Evolutionary conservation across 2,113 vertebrate species (phyloP).

Genomic region (Chrysochloris asiatica): DNA sequence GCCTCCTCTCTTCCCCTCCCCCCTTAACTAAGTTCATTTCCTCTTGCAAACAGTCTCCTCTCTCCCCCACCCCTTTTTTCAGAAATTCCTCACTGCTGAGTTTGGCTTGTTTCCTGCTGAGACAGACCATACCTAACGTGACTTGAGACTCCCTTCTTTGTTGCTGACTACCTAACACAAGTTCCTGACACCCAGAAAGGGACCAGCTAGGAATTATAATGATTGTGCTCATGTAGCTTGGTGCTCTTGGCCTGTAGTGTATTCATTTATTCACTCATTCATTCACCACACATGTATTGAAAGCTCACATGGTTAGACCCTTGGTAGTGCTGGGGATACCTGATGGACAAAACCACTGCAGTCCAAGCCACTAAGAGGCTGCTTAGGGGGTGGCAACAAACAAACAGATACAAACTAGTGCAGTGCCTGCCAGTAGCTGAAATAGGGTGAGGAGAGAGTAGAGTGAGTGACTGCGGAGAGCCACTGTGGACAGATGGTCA

Average conservation of each 20-base stretch:
- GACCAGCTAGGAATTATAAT: no score
- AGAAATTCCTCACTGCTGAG: no score
- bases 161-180: no score
- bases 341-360: neutral
- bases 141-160: no score
- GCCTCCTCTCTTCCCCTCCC: no score
- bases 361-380: neutral
- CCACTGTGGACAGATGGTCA: neutral
- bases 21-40: no score
- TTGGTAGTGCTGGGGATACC: neutral
- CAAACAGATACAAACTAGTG: neutral
- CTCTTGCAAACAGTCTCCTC: no score
- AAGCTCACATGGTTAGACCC: neutral
- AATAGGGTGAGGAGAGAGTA: neutral
- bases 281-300: no score
- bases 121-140: no score
- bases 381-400: neutral
- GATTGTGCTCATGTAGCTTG: neutral
- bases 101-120: no score
- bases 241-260: neutral
- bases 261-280: no score
- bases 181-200: neutral
- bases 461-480: neutral
- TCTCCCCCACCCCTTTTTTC: no score
- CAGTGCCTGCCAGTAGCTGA: neutral